Evolutionary conservation across 2,797 vertebrate species (phyloP), one percentile per base, ranked within the genome.

Genomic region (Scomberomorus guttatus): DNA sequence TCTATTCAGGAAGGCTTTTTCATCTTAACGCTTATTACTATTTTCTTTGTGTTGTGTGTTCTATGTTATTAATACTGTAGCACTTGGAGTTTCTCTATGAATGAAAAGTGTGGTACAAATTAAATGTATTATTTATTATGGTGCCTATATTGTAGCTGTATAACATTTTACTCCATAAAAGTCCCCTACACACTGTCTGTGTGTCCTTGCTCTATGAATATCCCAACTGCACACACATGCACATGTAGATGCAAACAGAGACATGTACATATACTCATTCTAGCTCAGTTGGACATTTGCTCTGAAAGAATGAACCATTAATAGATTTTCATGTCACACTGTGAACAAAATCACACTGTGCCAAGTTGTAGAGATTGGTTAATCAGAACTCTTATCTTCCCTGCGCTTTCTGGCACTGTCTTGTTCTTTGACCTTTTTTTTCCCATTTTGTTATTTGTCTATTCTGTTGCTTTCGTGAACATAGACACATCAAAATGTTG

Each of bases 311-410:
- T 80, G 57, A 80, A 58, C 65, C 80, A 65, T 86, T 88, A 86
- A 91, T 87, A 54, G 77, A 85, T 81, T 81, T 61, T 69, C 60
- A 32, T 52, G 42, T 51, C 80, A 77, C 82, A 62, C 58, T 72
- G 84, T 61, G 57, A 77, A 34, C 44, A 52, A 46, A 78, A 63
- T 58, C 9, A 1, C 48, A 62, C 34, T 63, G 46, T 57, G 52
- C n/a, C 15, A 25, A 39, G 42, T 62, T 29, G 55, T 12, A 70
- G 58, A 75, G 52, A 79, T 89, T 89, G 84, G 78, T 86, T 89
- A 82, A 93, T 93, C 85, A 90, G 87, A 92, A 89, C 75, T 79
- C 68, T 69, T 89, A 85, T 90, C 57, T 63, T 58, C 69, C 48
- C 46, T 58, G 54, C 65, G 57, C 75, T 79, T 75, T 84, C 73